phyloP scores from a whole-genome alignment of 2,797 vertebrate species.

The Dipus sagitta region DNA sequence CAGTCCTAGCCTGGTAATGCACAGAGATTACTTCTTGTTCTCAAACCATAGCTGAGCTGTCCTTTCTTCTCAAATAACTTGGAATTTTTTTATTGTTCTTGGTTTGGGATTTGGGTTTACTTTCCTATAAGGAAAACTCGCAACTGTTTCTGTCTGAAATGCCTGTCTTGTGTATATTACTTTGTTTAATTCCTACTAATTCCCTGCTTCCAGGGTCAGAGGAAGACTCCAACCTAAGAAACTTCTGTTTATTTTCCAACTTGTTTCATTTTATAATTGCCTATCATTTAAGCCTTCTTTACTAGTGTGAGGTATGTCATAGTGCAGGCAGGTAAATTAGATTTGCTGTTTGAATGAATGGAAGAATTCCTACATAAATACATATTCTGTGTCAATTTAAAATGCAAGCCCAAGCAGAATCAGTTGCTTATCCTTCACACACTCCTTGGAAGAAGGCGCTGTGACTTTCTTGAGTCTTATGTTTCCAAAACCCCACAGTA shows the following conservation, averaged over 20 bases:
- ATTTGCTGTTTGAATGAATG: constrained; percentile 38
- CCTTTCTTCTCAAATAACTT: neutral
- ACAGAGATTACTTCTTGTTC: neutral
- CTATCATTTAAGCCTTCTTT: neutral
- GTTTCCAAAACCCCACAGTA: neutral
- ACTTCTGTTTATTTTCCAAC: neutral
- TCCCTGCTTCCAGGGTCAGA: neutral
- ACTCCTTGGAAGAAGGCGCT: neutral
- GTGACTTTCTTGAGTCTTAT: neutral
- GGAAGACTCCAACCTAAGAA: neutral
- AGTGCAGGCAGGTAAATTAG: neutral
- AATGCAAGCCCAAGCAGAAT: constrained; percentile 21
- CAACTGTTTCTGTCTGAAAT: neutral
- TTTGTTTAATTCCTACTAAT: neutral
- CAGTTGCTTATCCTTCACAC: neutral
- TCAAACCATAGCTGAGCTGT: neutral
- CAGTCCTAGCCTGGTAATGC: neutral
- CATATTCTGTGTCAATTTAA: neutral
- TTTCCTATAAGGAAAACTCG: neutral
- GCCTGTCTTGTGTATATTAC: neutral
- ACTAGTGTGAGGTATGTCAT: neutral
- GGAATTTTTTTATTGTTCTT: neutral
- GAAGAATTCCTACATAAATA: constrained; percentile 1
- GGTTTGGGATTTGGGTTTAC: neutral
- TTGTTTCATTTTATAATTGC: constrained; percentile 25